Percentiles rank a stretch among this genome's conserved stretches.
Conservation (phyloP, 2,797 vertebrate genomes). For the Eupleurogrammus muticus region DNA sequence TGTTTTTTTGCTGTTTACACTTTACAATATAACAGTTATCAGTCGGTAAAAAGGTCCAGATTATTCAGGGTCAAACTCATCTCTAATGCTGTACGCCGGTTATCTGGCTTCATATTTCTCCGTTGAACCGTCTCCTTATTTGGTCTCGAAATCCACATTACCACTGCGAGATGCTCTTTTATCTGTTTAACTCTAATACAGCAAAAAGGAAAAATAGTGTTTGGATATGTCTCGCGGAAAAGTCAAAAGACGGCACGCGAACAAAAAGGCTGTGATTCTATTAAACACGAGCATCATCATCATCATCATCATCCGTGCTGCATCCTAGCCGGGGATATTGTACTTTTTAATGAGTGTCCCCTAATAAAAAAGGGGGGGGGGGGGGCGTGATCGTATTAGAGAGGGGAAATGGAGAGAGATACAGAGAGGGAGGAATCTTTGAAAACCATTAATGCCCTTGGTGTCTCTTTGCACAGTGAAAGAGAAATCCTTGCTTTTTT, state of each 20-base stretch:
- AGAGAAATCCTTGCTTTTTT: slow-evolving; percentile 50
- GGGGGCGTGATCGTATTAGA: slow-evolving; percentile 63
- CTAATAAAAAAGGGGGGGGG: slow-evolving; percentile 53
- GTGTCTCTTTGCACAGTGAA: slow-evolving; percentile 61
- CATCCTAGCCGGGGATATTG: slow-evolving; percentile 48
- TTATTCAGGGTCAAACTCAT: slow-evolving; percentile 20
- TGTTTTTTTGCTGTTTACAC: slow-evolving; percentile 6
- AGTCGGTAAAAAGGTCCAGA: slow-evolving; percentile 21
- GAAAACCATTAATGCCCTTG: slow-evolving; percentile 64
- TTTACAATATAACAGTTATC: slow-evolving; percentile 10
- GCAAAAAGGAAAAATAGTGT: slow-evolving; percentile 12
- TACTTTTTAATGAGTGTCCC: slow-evolving; percentile 55
- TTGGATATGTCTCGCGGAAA: neutral
- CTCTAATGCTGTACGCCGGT: slow-evolving; percentile 21
- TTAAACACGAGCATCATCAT: slow-evolving; percentile 39
- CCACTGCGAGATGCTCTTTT: slow-evolving; percentile 29
- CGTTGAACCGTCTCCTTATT: slow-evolving; percentile 33
- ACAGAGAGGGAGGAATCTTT: slow-evolving; percentile 43
- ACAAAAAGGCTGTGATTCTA: slow-evolving; percentile 42
- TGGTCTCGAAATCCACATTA: slow-evolving; percentile 30
- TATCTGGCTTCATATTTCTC: slow-evolving; percentile 12
- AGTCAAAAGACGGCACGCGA: slow-evolving; percentile 5
- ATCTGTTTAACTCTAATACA: slow-evolving; percentile 31
- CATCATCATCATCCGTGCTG: slow-evolving; percentile 36
- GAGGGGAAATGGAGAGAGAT: slow-evolving; percentile 48